Conservation (phyloP, 1,140 invertebrate species). For the Chrysoperla carnea region DNA sequence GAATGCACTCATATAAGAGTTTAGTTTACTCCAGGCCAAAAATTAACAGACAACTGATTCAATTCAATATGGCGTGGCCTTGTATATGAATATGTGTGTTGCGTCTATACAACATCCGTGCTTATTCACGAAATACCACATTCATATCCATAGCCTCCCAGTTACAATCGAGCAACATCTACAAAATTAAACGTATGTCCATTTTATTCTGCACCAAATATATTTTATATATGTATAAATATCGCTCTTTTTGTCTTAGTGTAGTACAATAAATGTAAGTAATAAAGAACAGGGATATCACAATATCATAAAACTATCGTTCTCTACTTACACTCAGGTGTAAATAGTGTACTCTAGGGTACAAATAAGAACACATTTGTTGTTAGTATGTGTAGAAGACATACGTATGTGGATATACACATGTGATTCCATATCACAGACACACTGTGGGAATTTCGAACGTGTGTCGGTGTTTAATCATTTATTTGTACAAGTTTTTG, state of each 20-base stretch:
- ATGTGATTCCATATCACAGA: background rate
- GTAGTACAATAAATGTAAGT: too few species aligned
- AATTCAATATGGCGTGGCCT: conserved; percentile 24
- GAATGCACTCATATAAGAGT: too few species aligned
- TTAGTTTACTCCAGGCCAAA: conserved; percentile 12
- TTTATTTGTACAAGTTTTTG: background rate
- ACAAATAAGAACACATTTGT: too few species aligned
- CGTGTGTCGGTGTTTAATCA: background rate
- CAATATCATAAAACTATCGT: too few species aligned
- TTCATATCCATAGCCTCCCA: conserved; percentile 7
- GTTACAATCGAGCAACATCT: too few species aligned
- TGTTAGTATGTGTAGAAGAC: background rate
- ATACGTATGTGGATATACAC: background rate
- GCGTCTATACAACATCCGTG: conserved; percentile 14
- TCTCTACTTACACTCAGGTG: background rate
- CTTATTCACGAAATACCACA: conserved; percentile 9
- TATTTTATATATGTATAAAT: too few species aligned
- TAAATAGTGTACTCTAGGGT: background rate
- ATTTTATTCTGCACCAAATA: too few species aligned
- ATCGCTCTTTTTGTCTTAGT: too few species aligned
- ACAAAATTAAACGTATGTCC: too few species aligned
- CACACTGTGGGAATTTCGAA: background rate
- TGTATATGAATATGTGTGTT: conserved; percentile 10
- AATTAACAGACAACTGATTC: conserved; percentile 24
- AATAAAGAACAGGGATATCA: too few species aligned